Percentiles rank a stretch among this genome's conserved stretches.
Conservation (phyloP, 2,797 vertebrate species). For the Rhinophrynus dorsalis region DNA sequence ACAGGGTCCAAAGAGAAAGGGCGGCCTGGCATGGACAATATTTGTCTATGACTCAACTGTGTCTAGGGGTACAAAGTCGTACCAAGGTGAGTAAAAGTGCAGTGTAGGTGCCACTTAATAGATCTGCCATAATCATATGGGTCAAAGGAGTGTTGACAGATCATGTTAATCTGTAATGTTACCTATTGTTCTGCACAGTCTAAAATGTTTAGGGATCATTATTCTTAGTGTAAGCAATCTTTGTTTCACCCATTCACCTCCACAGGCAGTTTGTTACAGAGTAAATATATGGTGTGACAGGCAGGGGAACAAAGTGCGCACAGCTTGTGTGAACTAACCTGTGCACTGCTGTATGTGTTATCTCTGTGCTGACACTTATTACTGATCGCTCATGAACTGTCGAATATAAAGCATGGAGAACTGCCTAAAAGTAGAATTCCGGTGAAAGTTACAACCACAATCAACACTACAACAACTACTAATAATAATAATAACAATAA, state of each 20-base stretch:
- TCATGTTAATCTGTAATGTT: conserved; percentile 59
- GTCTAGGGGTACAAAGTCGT: conserved; percentile 48
- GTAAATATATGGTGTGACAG: conserved; percentile 28
- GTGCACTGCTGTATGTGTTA: conserved; percentile 11
- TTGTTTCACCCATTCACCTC: conserved; percentile 45
- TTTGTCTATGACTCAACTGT: conserved; percentile 58
- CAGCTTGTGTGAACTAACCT: conserved; percentile 21
- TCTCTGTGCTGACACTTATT: conserved; percentile 5
- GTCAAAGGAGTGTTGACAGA: conserved; percentile 60
- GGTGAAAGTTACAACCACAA: no score
- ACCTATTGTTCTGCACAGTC: conserved; percentile 16
- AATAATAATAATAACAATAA: no score
- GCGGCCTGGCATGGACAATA: conserved; percentile 53
- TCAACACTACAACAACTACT: no score
- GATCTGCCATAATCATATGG: conserved; percentile 52
- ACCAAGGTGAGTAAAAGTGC: conserved; percentile 57
- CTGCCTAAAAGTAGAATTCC: no score
- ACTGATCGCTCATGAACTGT: neutral
- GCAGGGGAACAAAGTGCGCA: conserved; percentile 26
- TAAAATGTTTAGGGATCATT: conserved; percentile 35
- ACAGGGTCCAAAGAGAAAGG: conserved; percentile 45
- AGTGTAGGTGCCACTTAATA: conserved; percentile 56
- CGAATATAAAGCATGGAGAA: no score
- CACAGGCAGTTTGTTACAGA: conserved; percentile 27
- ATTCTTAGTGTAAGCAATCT: conserved; percentile 16